Evolutionary conservation across 2,797 vertebrate species (phyloP), one percentile per base, ranked within the genome.

Genomic region (Coregonus ussuriensis): DNA sequence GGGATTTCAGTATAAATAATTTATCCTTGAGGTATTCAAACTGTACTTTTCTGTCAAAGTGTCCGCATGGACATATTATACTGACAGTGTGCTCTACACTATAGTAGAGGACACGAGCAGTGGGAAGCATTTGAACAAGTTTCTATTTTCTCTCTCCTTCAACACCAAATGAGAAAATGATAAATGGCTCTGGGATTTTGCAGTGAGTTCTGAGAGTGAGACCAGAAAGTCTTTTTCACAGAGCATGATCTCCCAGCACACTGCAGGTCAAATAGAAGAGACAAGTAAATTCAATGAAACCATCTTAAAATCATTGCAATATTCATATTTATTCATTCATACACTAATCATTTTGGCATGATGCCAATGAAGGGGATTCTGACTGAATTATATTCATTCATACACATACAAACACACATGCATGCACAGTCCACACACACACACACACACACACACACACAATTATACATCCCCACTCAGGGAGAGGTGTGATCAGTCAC

Each of bases 141-240:
- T 77, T 74, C 33, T 74, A n/a, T 83, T 73, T 47, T 75, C 54
- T 73, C 47, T 74, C 52, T 59, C 74, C 63, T 74, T 51, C 15
- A 5, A 21, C 74, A 47, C 47, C 6, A 21, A 76, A 81, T 70
- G 68, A 84, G 54, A 82, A 84, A 84, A 80, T 70, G 74, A 82
- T 72, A 77, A 79, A 87, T 70, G 25, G 63, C 65, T 74, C 52
- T 73, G 77, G 47, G 76, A 69, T 74, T 85, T 74, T 74, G 80
- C 79, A 81, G 52, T 80, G 11, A 76, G 67, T 52, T 80, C 82
- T 75, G 9, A 74, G 59, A 53, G 67, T 15, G 11, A 76, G 83
- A 77, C 21, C 33, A 72, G 16, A 85, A 83, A 25, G 68, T 79
- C 77, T 83, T 77, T 47, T 52, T 72, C 79, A 75, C 53, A 81